A percentile compares a stretch with the other conserved stretches of the same genome.
Evolutionary conservation across 2,113 vertebrate species (phyloP).

Genomic region (Ptilorrhoa leucosticta): DNA sequence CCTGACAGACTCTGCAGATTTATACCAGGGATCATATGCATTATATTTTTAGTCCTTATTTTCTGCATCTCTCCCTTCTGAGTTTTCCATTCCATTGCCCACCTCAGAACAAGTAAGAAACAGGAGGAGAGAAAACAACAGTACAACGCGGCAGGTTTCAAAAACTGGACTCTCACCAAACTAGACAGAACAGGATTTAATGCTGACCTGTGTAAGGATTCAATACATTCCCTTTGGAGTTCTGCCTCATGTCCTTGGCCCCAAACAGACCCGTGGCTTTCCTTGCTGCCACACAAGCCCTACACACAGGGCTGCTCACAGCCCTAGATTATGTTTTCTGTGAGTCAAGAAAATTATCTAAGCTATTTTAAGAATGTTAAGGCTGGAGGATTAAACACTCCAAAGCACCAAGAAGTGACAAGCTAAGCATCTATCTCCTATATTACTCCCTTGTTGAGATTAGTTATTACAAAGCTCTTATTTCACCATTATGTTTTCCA

Average conservation of each 20-base stretch:
- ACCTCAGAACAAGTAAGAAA: neutral
- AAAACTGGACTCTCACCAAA: neutral
- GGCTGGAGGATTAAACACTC: neutral
- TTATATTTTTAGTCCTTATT: neutral
- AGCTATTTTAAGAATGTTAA: slow-evolving; percentile 36
- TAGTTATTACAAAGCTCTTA: neutral
- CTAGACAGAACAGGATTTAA: neutral
- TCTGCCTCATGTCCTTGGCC: neutral
- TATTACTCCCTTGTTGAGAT: neutral
- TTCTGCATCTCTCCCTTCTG: neutral
- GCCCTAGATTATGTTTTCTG: neutral
- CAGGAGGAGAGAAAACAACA: neutral
- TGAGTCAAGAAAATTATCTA: neutral
- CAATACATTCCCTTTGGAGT: neutral
- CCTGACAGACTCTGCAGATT: neutral
- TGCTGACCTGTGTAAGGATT: neutral
- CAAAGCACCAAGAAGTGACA: neutral
- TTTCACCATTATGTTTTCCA: neutral
- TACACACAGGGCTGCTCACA: neutral
- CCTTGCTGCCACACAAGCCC: neutral
- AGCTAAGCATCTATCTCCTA: neutral
- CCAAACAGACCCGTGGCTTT: neutral
- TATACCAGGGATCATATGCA: neutral
- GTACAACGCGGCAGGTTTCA: neutral
- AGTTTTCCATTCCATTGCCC: neutral